Evolutionary conservation across 2,888 invertebrate species (phyloP).

Genomic region (Dorcus hopei): DNA sequence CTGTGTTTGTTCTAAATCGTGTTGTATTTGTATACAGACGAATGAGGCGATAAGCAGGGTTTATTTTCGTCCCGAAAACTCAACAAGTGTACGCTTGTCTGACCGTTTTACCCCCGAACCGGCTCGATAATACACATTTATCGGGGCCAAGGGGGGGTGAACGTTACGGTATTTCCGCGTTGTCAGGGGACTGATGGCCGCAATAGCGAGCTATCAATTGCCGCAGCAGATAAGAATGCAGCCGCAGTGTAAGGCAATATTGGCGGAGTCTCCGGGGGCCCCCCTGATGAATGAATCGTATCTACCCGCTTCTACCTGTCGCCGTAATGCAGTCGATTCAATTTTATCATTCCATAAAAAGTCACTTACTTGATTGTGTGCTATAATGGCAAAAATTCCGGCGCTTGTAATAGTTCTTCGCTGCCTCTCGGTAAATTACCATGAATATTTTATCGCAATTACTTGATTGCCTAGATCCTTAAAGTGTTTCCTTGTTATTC

Average conservation of each 20-base stretch:
- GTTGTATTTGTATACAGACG: too few species aligned
- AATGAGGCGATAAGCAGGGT: not conserved
- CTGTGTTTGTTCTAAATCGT: too few species aligned
- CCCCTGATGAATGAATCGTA: slow-evolving; percentile 17
- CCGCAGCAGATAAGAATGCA: slow-evolving; percentile 17
- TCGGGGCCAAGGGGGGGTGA: slow-evolving; percentile 4
- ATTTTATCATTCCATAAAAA: slow-evolving; percentile 27
- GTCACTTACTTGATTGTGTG: slow-evolving; percentile 24
- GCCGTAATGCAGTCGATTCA: slow-evolving; percentile 19
- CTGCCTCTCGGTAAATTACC: too few species aligned
- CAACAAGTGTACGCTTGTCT: slow-evolving; percentile 16
- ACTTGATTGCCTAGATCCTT: too few species aligned
- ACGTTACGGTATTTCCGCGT: slow-evolving; percentile 14
- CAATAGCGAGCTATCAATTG: slow-evolving; percentile 19
- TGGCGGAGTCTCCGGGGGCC: slow-evolving; percentile 12
- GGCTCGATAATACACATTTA: slow-evolving; percentile 19
- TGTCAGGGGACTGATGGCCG: slow-evolving; percentile 14
- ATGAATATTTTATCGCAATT: too few species aligned
- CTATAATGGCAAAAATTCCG: not conserved
- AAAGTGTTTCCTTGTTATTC: too few species aligned
- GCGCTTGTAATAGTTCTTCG: too few species aligned
- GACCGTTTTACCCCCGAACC: slow-evolving; percentile 13
- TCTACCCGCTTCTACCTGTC: slow-evolving; percentile 17
- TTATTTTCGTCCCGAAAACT: slow-evolving; percentile 12
- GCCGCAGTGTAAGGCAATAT: slow-evolving; percentile 9